Percentiles rank a stretch among this genome's conserved stretches.
Conservation (phyloP, 1,140 invertebrate species). For the Aradophagus sp. region DNA sequence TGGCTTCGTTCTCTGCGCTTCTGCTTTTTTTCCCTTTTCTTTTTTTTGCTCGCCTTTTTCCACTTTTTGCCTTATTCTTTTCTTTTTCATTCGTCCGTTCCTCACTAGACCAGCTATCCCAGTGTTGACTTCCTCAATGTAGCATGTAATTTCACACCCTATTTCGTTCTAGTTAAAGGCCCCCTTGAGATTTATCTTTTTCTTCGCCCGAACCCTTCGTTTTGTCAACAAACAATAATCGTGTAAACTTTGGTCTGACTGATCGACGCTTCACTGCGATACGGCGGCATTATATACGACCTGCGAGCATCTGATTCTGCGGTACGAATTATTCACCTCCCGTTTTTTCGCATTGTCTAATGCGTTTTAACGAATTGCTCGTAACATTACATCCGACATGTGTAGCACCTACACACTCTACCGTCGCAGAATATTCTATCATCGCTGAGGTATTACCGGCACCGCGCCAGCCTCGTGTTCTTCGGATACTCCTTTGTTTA, state of each 20-base stretch:
- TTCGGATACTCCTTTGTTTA: conserved; percentile 35
- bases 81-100: conserved; percentile 22
- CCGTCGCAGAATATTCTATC: conserved; percentile 44
- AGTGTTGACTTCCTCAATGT: conserved; percentile 47
- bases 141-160: conserved; percentile 57
- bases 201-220: conserved; percentile 4
- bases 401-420: conserved; percentile 40
- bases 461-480: conserved; percentile 11
- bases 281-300: conserved; percentile 6
- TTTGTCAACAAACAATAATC: conserved; percentile 44
- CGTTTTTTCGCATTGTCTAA: conserved; percentile 27
- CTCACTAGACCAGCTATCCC: conserved; percentile 20
- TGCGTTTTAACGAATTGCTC: conserved; percentile 41
- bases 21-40: conserved; percentile 12
- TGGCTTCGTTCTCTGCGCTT: conserved; percentile 41
- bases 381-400: conserved; percentile 29
- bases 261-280: conserved; percentile 10
- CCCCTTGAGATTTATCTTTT: conserved; percentile 34
- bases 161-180: conserved; percentile 47
- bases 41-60: conserved; percentile 14
- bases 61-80: no score
- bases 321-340: no score
- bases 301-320: no score
- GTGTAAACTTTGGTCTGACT: conserved; percentile 20
- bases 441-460: conserved; percentile 12